Evolutionary conservation across 2,888 invertebrate genomes (phyloP).

Genomic region (Plutella xylostella): DNA sequence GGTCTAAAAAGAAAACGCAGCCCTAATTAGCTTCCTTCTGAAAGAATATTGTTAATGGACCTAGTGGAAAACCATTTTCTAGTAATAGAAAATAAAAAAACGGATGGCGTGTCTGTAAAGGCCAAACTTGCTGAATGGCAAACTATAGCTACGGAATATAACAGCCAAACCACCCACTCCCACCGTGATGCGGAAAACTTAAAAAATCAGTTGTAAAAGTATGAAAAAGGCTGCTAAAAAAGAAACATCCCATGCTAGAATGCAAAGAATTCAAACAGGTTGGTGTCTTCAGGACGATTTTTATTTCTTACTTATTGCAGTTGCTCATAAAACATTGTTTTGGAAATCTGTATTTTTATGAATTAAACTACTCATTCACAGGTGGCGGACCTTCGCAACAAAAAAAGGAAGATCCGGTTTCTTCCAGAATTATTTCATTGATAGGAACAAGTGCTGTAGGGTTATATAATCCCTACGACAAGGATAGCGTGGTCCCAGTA

Average conservation of each 20-base stretch:
- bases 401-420: background rate
- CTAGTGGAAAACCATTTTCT: slow-evolving; percentile 1
- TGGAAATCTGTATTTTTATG: background rate
- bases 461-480: background rate
- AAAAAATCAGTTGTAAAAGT: background rate
- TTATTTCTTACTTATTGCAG: background rate
- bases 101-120: background rate
- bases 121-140: background rate
- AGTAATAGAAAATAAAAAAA: slow-evolving; percentile 1
- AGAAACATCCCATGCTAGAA: background rate
- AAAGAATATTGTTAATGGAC: slow-evolving; percentile 2
- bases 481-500: background rate
- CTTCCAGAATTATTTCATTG: background rate
- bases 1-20: slow-evolving; percentile 3
- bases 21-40: slow-evolving; percentile 1
- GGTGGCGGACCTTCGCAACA: background rate
- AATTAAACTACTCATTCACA: background rate
- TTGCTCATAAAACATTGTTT: background rate
- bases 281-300: background rate
- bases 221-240: background rate
- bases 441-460: background rate
- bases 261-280: no score
- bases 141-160: background rate
- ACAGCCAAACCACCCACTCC: background rate
- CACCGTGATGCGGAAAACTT: background rate